These are phyloP conservation scores for Drosophila oshimai DNA, from an alignment of 1,140 invertebrate species.

Conservation along the genomic window DNA sequence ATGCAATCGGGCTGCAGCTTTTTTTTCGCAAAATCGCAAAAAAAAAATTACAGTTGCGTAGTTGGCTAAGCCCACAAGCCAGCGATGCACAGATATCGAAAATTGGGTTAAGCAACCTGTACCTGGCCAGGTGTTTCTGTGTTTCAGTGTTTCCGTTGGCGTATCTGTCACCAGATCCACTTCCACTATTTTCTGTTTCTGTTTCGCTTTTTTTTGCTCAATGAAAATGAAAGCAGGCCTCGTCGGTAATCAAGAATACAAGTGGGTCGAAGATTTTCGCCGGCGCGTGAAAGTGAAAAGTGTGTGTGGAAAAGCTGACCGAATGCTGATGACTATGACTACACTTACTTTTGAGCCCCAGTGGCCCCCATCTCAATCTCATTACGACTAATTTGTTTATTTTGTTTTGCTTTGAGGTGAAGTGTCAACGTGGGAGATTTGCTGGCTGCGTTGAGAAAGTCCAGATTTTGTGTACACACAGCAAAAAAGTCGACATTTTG, in stretches of 20 bases:
- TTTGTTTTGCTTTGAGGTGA: conserved; percentile 39
- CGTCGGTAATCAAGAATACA: conserved; percentile 62
- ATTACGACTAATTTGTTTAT: conserved; percentile 70
- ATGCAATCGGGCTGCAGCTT: conserved; percentile 25
- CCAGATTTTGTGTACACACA: neutral
- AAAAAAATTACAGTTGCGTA: conserved; percentile 48
- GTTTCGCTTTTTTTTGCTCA: conserved; percentile 59
- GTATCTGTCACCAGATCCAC: conserved; percentile 36
- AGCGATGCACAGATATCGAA: conserved; percentile 55
- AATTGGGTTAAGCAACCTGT: conserved; percentile 74
- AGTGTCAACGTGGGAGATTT: conserved; percentile 56
- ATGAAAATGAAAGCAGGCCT: conserved; percentile 78
- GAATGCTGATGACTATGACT: conserved; percentile 31
- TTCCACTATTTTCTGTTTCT: conserved; percentile 39
- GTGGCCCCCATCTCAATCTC: conserved; percentile 41
- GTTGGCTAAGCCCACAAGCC: conserved; percentile 54
- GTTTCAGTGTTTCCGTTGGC: neutral
- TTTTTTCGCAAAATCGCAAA: conserved; percentile 6
- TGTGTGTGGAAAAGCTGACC: conserved; percentile 32
- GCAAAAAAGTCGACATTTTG: neutral
- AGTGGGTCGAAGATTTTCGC: conserved; percentile 63
- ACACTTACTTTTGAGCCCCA: conserved; percentile 10
- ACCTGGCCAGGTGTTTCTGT: conserved; percentile 17
- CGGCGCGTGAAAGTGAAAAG: conserved; percentile 68
- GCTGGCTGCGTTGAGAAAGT: conserved; percentile 47